Conservation (phyloP, 2,888 invertebrate species). For the Furcula furcula region DNA sequence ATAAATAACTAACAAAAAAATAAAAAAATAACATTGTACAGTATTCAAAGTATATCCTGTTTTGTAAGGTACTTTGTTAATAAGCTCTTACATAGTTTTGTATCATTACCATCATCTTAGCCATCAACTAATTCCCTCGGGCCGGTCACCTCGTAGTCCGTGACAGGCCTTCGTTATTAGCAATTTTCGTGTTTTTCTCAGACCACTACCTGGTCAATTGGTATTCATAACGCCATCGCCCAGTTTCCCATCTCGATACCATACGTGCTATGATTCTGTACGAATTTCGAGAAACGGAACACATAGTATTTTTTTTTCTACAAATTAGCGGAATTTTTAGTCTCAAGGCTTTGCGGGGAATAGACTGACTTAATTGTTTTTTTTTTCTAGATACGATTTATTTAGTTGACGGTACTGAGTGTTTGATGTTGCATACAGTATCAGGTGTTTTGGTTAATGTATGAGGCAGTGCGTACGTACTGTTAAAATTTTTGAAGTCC, state of each 20-base stretch:
- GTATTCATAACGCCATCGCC: constrained; percentile 45
- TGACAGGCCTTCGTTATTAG: constrained; percentile 36
- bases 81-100: too few species aligned
- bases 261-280: constrained; percentile 54
- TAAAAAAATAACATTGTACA: too few species aligned
- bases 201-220: constrained; percentile 49
- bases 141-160: constrained; percentile 27
- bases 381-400: constrained; percentile 26
- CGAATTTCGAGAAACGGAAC: constrained; percentile 59
- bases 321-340: constrained; percentile 53
- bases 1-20: too few species aligned
- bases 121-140: constrained; percentile 48
- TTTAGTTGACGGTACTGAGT: constrained; percentile 11
- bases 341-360: constrained; percentile 60
- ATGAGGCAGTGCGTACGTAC: too few species aligned
- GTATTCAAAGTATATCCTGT: too few species aligned
- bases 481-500: too few species aligned
- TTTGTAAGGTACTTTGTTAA: too few species aligned
- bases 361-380: constrained; percentile 44
- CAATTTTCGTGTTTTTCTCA: constrained; percentile 58
- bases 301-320: constrained; percentile 34
- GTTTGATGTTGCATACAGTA: constrained; percentile 20
- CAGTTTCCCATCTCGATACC: constrained; percentile 50
- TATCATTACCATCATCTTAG: constrained; percentile 11
- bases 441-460: neutral